Percentiles rank a stretch among this genome's conserved stretches.
Evolutionary conservation across 2,888 invertebrate genomes (phyloP).

Genomic region (Helobdella robusta): DNA sequence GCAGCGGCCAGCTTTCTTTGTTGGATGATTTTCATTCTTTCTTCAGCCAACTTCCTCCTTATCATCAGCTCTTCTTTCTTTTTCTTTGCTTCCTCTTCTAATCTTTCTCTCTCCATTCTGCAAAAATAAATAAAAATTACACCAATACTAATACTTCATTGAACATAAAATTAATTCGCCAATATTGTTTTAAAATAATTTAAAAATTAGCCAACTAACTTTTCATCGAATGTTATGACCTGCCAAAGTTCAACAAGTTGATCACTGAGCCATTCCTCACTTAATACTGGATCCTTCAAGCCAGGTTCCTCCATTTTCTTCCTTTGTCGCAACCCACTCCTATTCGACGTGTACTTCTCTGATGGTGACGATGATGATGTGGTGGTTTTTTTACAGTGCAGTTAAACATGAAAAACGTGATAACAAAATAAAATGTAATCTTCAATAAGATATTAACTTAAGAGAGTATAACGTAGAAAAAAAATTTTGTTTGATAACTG

Average conservation of each 20-base stretch:
- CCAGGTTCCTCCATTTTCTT: slow-evolving; percentile 81
- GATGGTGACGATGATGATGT: slow-evolving; percentile 27
- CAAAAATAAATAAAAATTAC: neutral
- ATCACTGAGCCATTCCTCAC: slow-evolving; percentile 91
- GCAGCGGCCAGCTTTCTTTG: no score
- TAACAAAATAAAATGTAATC: no score
- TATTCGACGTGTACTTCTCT: slow-evolving; percentile 74
- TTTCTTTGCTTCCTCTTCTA: no score
- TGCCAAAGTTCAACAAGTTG: slow-evolving; percentile 92
- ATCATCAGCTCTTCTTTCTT: neutral
- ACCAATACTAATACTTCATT: neutral
- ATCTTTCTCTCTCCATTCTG: slow-evolving; percentile 4
- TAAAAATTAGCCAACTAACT: slow-evolving; percentile 52
- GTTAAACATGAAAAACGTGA: neutral
- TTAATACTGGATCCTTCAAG: slow-evolving; percentile 83
- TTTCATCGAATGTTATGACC: slow-evolving; percentile 57
- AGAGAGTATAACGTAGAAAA: no score
- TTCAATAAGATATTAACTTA: no score
- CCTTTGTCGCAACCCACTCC: slow-evolving; percentile 81
- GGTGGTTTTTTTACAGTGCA: neutral
- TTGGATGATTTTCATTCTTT: no score
- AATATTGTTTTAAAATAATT: no score
- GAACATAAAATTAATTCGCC: no score
- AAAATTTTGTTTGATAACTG: neutral
- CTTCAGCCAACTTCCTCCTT: neutral